Base-by-base conservation (phyloP, 2,797 vertebrate species). In the Cirrhinus mrigala region DNA sequence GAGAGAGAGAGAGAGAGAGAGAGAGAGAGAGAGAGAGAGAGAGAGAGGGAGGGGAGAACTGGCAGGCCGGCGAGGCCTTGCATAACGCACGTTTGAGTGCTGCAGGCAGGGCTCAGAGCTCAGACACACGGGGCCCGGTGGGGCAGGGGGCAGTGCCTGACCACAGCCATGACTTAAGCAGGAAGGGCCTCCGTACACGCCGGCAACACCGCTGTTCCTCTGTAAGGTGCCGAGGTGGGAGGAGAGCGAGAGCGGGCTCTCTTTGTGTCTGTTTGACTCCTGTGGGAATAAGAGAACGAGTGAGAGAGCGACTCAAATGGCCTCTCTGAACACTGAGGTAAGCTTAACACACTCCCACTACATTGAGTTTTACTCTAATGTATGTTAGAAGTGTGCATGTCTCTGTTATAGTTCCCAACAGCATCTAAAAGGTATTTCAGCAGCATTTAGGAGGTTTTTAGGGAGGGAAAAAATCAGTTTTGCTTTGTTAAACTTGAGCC, bases 51-150 rank as follows among this genome's bases (percentile, higher is more conserved):
- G 92, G 89, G 92, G 91, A 90, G 92, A 92, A 90, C 95, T 96
- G 95, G 95, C 94, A 95, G 88, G 85, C 89, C 83, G 85, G 94
- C 93, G 92, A 94, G 91, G 92, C 88, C 92, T 94, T 96, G 95
- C 95, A 94, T 96, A 95, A 94, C 91, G 93, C 95, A 93, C 92
- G 87, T 92, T 93, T 93, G 92, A 92, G 92, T 91, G 90, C 91
- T 92, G 95, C 95, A 89, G 92, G 94, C 94, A 95, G 95, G 74
- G 94, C 94, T 86, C 88, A 64, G 62, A 84, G 92, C 93, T 90
- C 92, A 92, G 92, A 84, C 87, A 85, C 80, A 82, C 85, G 60
- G 88, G 87, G 86, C 82, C 70, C 69, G 62, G 33, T 12, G 73
- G 81, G 85, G 81, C 85, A 81, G 60, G 77, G 84, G 84, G 44